These are phyloP conservation scores for Heloderma charlesbogerti DNA, from an alignment of 2,113 vertebrate genomes.

Conservation along the genomic window DNA sequence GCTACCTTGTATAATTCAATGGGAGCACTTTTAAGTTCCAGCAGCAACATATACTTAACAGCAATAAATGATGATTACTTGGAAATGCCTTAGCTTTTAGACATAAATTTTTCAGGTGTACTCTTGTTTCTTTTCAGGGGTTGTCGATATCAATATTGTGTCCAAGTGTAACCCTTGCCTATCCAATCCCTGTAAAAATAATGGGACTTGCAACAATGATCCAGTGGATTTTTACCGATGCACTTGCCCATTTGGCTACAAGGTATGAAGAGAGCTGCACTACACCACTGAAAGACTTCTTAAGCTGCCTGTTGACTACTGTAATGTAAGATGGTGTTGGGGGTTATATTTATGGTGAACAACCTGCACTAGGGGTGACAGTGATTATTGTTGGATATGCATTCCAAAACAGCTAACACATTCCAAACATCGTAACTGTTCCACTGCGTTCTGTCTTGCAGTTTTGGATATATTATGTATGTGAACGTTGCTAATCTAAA, in stretches of 20 bases:
- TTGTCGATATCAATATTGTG: constrained; percentile 84
- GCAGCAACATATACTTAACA: background rate
- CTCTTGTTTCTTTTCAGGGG: constrained; percentile 78
- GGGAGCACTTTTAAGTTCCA: constrained; percentile 14
- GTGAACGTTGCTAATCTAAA: background rate
- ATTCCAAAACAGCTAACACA: background rate
- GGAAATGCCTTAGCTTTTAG: background rate
- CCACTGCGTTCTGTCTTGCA: background rate
- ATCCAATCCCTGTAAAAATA: constrained; percentile 90
- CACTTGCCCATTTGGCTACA: constrained; percentile 92
- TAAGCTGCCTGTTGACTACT: background rate
- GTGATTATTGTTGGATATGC: background rate
- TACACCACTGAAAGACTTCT: background rate
- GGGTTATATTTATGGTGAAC: constrained; percentile 1
- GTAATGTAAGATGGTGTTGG: background rate
- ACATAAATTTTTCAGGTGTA: constrained; percentile 1
- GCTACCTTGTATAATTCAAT: constrained; percentile 51
- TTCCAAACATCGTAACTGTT: background rate
- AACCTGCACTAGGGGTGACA: background rate
- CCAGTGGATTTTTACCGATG: constrained; percentile 87
- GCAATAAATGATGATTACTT: fast-evolving
- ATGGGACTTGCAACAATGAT: constrained; percentile 90
- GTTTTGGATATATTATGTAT: background rate
- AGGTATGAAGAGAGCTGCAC: constrained; percentile 79
- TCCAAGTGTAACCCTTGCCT: constrained; percentile 96